Evolutionary conservation across 2,113 vertebrate genomes (phyloP).

Genomic region (Condylura cristata): DNA sequence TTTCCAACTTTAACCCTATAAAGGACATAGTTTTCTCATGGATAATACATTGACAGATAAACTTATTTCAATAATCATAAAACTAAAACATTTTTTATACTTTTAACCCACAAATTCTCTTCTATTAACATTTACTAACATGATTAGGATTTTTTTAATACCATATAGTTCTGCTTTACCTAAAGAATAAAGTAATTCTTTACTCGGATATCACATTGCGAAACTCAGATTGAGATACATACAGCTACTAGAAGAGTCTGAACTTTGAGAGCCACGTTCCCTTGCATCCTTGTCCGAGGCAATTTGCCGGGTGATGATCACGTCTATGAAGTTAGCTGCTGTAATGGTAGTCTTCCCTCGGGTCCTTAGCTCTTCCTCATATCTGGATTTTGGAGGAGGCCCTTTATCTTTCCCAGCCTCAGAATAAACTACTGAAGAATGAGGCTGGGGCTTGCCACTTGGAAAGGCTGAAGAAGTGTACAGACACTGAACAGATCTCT

Average conservation of each 20-base stretch:
- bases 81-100: slow-evolving; percentile 35
- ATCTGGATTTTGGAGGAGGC: slow-evolving; percentile 95
- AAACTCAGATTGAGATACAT: slow-evolving; percentile 83
- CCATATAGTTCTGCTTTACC: neutral
- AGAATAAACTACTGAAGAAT: slow-evolving; percentile 88
- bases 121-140: slow-evolving; percentile 19
- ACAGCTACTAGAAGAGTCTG: slow-evolving; percentile 97
- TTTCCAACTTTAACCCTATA: neutral
- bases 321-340: slow-evolving; percentile 98
- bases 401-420: slow-evolving; percentile 95
- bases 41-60: neutral
- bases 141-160: slow-evolving; percentile 28
- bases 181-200: slow-evolving; percentile 60
- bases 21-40: neutral
- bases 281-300: slow-evolving; percentile 97
- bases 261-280: slow-evolving; percentile 96
- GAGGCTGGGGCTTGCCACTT: slow-evolving; percentile 91
- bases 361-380: slow-evolving; percentile 97
- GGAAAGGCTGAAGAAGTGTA: slow-evolving; percentile 86
- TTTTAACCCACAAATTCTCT: slow-evolving; percentile 17
- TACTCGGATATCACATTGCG: slow-evolving; percentile 64
- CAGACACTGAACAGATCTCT: slow-evolving; percentile 88
- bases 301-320: slow-evolving; percentile 99
- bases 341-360: slow-evolving; percentile 99
- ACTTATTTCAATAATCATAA: neutral